phyloP scores from a whole-genome alignment of 2,888 invertebrate species.

The Phalera bucephala region DNA sequence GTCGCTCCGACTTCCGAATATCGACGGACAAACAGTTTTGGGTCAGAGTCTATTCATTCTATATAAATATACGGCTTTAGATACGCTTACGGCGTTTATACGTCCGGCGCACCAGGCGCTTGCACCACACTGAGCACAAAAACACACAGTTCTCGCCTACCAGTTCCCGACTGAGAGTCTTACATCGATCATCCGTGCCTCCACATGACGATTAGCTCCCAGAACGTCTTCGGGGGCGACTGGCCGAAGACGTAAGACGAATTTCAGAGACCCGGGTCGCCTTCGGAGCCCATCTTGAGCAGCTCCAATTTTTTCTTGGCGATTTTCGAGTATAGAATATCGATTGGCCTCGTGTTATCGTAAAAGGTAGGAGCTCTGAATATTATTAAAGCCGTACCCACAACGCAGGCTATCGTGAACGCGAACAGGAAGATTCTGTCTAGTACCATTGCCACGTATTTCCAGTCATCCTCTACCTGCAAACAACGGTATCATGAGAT shows the following conservation, averaged over 20 bases:
- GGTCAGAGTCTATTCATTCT: conserved; percentile 54
- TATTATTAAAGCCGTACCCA: conserved; percentile 94
- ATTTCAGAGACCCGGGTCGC: conserved; percentile 87
- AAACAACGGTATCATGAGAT: conserved; percentile 22
- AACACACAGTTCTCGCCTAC: conserved; percentile 68
- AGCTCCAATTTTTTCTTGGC: conserved; percentile 95
- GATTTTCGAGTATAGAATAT: conserved; percentile 95
- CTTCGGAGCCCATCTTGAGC: conserved; percentile 92
- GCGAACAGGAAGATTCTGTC: conserved; percentile 98
- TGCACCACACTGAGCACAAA: conserved; percentile 77
- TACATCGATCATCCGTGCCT: conserved; percentile 81
- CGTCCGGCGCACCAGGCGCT: conserved; percentile 73
- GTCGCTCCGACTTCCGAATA: conserved; percentile 56
- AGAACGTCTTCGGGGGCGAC: conserved; percentile 86
- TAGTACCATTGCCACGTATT: conserved; percentile 97
- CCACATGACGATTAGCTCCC: conserved; percentile 83
- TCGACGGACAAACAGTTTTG: conserved; percentile 73
- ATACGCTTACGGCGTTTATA: conserved; percentile 60
- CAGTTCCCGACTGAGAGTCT: conserved; percentile 66
- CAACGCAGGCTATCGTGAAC: conserved; percentile 95
- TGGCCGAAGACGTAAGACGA: conserved; percentile 87
- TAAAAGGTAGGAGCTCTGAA: conserved; percentile 96
- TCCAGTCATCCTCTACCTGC: conserved; percentile 99
- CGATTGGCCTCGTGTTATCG: conserved; percentile 94
- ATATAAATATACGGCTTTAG: conserved; percentile 78